These are phyloP conservation scores for Anastrepha ludens DNA, from an alignment of 1,140 invertebrate genomes.

Conservation along the genomic window DNA sequence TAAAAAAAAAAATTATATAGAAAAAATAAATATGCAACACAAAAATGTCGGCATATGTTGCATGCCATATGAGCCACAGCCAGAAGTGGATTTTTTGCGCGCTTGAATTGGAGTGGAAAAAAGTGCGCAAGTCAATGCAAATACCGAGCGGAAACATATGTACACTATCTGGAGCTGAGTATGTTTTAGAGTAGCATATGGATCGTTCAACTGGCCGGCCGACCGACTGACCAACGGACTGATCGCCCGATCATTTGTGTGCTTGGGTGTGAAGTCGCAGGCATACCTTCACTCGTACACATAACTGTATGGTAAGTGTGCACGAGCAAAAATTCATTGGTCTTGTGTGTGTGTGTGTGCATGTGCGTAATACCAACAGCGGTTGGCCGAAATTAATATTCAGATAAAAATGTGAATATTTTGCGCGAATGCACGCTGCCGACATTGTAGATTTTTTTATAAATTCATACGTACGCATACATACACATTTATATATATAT, in stretches of 20 bases:
- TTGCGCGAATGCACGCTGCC: constrained; percentile 45
- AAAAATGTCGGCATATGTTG: constrained; percentile 39
- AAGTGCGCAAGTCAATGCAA: constrained; percentile 49
- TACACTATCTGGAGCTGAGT: background rate
- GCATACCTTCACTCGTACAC: too few species aligned
- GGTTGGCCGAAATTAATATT: constrained; percentile 54
- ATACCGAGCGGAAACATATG: constrained; percentile 25
- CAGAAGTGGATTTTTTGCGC: constrained; percentile 27
- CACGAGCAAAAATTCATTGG: background rate
- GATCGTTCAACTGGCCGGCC: background rate
- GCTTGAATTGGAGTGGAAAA: constrained; percentile 46
- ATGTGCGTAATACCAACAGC: constrained; percentile 3
- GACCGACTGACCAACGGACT: too few species aligned
- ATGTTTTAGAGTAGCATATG: background rate
- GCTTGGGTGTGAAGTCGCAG: too few species aligned
- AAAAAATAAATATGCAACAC: background rate
- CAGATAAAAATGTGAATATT: constrained; percentile 55
- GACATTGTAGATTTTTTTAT: constrained; percentile 34
- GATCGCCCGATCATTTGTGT: background rate
- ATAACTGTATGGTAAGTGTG: background rate
- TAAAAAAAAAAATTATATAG: background rate
- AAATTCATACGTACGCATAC: background rate
- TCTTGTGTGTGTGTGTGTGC: background rate
- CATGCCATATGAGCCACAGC: constrained; percentile 40
- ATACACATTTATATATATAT: background rate